A percentile compares a stretch with the other conserved stretches of the same genome.
Conservation (phyloP, 2,113 vertebrate species). For the Corythornis madagascariensis region DNA sequence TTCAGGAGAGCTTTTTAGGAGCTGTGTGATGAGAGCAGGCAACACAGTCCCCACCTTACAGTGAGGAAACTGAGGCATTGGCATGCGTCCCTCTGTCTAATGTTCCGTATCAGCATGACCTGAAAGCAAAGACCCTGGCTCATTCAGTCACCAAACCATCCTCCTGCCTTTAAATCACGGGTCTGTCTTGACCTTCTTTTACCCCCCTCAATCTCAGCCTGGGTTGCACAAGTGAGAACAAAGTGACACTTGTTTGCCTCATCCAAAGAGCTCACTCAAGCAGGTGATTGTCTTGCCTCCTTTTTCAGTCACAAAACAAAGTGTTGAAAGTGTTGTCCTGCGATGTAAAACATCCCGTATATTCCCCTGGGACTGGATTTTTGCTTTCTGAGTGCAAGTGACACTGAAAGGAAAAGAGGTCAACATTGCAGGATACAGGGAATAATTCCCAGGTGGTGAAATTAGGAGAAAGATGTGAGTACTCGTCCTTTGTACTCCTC, state of each 20-base stretch:
- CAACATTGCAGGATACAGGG: not conserved
- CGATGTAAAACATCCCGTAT: conserved; percentile 34
- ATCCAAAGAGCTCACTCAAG: conserved; percentile 43
- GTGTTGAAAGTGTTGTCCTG: conserved; percentile 42
- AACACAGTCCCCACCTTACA: not conserved
- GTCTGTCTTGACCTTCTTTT: conserved; percentile 36
- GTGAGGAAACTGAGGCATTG: not conserved
- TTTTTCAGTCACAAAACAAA: conserved; percentile 40
- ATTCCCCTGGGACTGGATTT: not conserved
- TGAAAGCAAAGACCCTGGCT: not conserved
- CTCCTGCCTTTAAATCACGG: conserved; percentile 8
- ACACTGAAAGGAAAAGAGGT: not conserved
- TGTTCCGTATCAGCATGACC: not conserved
- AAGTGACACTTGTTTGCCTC: conserved; percentile 61
- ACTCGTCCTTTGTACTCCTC: not conserved
- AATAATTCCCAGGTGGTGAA: conserved; percentile 11
- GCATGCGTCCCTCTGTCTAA: not conserved
- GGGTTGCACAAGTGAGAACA: conserved; percentile 47
- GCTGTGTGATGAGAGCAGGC: not conserved
- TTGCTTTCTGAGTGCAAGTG: not conserved
- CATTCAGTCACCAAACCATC: not conserved
- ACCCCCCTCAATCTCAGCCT: not conserved
- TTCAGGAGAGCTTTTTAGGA: not conserved
- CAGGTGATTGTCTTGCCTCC: conserved; percentile 57
- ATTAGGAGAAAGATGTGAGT: not conserved